Percentiles rank a stretch among this genome's conserved stretches.
These are phyloP conservation scores for Tachuris rubrigastra DNA, from an alignment of 2,113 vertebrate species.

Conservation along the genomic window DNA sequence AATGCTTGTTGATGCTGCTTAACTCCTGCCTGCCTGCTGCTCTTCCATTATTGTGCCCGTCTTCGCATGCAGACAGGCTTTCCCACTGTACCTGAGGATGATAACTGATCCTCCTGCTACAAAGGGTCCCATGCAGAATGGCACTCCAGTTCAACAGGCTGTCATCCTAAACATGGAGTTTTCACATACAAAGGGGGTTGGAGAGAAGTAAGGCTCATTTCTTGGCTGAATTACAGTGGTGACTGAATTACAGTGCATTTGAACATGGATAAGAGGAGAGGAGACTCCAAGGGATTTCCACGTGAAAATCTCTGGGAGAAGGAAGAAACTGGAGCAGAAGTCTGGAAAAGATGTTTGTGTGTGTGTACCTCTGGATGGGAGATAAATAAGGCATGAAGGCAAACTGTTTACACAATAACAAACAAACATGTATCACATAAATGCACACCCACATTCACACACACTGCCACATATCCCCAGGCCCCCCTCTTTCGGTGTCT, in stretches of 20 bases:
- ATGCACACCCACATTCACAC: accelerated
- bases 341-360: background rate
- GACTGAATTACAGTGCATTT: background rate
- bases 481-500: background rate
- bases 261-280: background rate
- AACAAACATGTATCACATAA: background rate
- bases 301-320: background rate
- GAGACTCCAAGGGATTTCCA: background rate
- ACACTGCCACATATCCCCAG: background rate
- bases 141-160: background rate
- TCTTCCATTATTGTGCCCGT: background rate
- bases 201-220: background rate
- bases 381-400: background rate
- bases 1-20: background rate
- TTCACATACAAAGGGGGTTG: accelerated
- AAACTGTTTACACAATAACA: background rate
- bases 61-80: background rate
- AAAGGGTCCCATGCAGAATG: background rate
- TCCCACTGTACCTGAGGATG: background rate
- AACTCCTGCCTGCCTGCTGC: background rate
- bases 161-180: background rate
- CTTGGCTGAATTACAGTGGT: background rate
- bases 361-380: background rate
- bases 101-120: background rate
- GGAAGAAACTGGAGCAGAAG: background rate